Conservation (phyloP, 1,140 invertebrate species). For the Calosoma granatense region DNA sequence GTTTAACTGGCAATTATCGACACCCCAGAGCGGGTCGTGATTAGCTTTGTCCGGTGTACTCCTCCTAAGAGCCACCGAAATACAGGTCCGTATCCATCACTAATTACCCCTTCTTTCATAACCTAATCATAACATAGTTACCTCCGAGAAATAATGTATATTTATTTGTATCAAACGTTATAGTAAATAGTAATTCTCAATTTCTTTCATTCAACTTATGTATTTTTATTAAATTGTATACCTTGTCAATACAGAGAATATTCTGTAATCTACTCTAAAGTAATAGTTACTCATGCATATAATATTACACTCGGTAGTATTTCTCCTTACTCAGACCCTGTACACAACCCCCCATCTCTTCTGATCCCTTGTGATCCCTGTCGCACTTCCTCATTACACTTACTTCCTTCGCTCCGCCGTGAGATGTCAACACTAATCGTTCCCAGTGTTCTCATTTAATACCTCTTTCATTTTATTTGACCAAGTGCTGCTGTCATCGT, state of each 20-base stretch:
- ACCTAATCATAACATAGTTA: no score
- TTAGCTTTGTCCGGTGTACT: constrained; percentile 3
- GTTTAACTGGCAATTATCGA: constrained; percentile 3
- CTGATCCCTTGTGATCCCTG: not conserved
- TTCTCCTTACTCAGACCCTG: not conserved
- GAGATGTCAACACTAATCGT: constrained; percentile 2
- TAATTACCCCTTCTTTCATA: no score
- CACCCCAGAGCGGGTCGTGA: not conserved
- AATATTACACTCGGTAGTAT: no score
- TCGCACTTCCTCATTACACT: constrained; percentile 1
- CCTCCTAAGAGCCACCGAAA: not conserved
- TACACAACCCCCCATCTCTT: not conserved
- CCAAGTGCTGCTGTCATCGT: not conserved
- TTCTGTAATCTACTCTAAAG: no score
- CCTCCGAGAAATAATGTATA: no score
- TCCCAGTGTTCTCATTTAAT: not conserved
- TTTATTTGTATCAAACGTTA: no score
- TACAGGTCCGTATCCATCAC: not conserved
- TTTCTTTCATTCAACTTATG: no score
- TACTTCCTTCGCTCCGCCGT: constrained; percentile 4
- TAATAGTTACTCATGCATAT: no score
- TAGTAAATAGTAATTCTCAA: no score
- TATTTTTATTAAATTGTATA: no score
- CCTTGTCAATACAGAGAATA: no score
- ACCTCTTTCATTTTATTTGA: not conserved